Base-by-base conservation (phyloP, 2,888 invertebrate species). In the Tortrix viridana region DNA sequence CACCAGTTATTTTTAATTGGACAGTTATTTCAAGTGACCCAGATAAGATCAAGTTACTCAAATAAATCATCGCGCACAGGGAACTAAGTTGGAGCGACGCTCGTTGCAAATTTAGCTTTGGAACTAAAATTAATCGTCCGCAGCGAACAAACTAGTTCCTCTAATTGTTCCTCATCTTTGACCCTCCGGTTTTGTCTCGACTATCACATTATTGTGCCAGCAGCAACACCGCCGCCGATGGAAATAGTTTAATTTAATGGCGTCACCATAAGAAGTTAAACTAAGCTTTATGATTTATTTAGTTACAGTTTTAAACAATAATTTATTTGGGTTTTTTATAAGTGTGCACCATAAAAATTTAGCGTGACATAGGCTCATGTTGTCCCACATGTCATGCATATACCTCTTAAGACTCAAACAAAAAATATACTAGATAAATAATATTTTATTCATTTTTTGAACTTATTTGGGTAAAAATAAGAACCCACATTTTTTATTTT, bases 81-180 rank as follows among this genome's bases (percentile, higher is more conserved):
- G 71, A 71, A 74, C 76, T 75, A 84, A 86, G 83, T 85, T 86
- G 72, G 74, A 66, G 71, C 69, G 66, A 70, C 73, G 71, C 71
- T 68, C 73, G 75, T 69, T 75, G 81, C 80, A 80, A 78, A 81
- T 80, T 80, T 78, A 75, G 76, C 80, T 75, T 75, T 78, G 73
- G 79, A 86, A 84, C 85, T 79, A 82, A 85, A 83, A 88, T 86
- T 88, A 86, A 88, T 86, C 83, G 85, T 80, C 76, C 75, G 74
- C 69, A 68, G 73, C 74, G 81, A 79, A 80, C 81, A 77, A 82
- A 82, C 86, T 85, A 85, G 82, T 85, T 86, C 80, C 84, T 81
- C 80, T 85, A 84, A 88, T 88, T 85, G 86, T 85, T 85, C 81
- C 81, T 81, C 75, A 79, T 78, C 80, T 82, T 80, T 75, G 79